These are phyloP conservation scores for Poeciliopsis paucimaculata DNA, from an alignment of 2,797 vertebrate species.

Conservation along the genomic window DNA sequence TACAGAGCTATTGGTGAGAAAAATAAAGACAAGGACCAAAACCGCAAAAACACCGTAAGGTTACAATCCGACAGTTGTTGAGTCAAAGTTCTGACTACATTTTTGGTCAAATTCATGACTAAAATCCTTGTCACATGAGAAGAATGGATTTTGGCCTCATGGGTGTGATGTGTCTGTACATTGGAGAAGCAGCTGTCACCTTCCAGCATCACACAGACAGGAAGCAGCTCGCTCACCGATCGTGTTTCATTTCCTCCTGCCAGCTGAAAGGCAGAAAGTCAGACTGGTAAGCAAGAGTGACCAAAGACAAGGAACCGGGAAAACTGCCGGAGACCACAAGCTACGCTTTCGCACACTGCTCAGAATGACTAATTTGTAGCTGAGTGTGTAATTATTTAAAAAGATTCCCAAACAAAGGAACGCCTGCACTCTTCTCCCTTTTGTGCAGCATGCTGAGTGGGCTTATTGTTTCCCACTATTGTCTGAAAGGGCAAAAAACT, in stretches of 20 bases:
- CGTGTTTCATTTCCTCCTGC: conserved; percentile 47
- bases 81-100: neutral
- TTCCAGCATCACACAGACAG: conserved; percentile 42
- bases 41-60: neutral
- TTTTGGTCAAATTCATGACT: neutral
- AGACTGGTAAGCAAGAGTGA: conserved; percentile 43
- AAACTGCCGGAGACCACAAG: conserved; percentile 17
- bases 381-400: conserved; percentile 18
- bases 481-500: conserved; percentile 33
- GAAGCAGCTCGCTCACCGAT: conserved; percentile 58
- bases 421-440: conserved; percentile 35
- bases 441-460: conserved; percentile 37
- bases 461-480: conserved; percentile 51
- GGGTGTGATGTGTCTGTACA: conserved; percentile 6
- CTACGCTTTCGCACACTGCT: conserved; percentile 4
- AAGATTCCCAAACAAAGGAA: conserved; percentile 50
- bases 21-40: neutral
- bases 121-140: conserved; percentile 7
- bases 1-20: neutral
- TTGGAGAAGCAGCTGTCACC: conserved; percentile 44
- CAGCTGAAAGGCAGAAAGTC: conserved; percentile 64
- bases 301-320: conserved; percentile 34
- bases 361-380: conserved; percentile 4
- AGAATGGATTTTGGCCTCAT: conserved; percentile 6
- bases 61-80: neutral